These are phyloP conservation scores for Eilema griseolum DNA, from an alignment of 2,888 invertebrate species.

Conservation along the genomic window DNA sequence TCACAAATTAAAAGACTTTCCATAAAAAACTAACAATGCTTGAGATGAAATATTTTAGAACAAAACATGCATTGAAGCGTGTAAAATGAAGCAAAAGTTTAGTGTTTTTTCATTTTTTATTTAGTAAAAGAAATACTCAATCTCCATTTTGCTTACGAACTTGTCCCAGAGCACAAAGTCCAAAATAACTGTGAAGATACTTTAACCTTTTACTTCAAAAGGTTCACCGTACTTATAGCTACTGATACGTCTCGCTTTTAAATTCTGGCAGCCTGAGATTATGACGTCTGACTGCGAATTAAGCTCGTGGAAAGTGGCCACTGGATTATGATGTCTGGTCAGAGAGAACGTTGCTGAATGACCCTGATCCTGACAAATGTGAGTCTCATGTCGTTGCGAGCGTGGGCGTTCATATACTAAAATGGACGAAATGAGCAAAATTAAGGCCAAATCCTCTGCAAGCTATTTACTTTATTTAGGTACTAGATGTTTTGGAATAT, in stretches of 20 bases:
- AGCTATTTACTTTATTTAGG: not conserved
- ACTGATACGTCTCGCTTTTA: not conserved
- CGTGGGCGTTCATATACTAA: slow-evolving; percentile 16
- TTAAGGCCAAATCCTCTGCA: not conserved
- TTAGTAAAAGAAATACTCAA: not conserved
- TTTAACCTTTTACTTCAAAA: not conserved
- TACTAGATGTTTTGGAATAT: not conserved
- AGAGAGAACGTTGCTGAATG: slow-evolving; percentile 17
- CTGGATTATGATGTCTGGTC: slow-evolving; percentile 14
- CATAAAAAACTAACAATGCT: not conserved
- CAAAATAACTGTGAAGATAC: not conserved
- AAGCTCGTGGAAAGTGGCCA: slow-evolving; percentile 16
- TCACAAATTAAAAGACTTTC: not conserved
- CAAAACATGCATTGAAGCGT: not conserved
- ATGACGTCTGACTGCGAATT: slow-evolving; percentile 15
- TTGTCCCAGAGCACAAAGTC: not conserved
- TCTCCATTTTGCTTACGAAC: not conserved
- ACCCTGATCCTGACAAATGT: slow-evolving; percentile 21
- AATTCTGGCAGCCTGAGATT: slow-evolving; percentile 18
- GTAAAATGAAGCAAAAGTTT: not conserved
- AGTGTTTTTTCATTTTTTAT: not conserved
- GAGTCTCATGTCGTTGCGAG: slow-evolving; percentile 15
- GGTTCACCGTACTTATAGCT: not conserved
- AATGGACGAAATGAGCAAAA: slow-evolving; percentile 10
- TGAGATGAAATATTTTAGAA: not conserved